A percentile compares a stretch with the other conserved stretches of the same genome.
phyloP scores from a whole-genome alignment of 2,888 invertebrate genomes.

The Sipha maydis region DNA sequence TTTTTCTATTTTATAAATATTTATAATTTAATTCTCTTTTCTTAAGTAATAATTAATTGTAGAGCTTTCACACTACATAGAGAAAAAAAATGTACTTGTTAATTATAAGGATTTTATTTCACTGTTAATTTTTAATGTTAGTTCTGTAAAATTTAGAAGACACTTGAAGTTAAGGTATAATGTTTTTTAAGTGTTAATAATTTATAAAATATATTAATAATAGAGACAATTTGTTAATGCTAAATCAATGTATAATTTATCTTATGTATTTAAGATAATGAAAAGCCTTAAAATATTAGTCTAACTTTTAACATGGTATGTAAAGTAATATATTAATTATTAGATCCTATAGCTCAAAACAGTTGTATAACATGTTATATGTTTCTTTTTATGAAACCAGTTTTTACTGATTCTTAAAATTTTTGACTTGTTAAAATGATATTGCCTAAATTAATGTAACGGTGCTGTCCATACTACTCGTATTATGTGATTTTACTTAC shows the following conservation, averaged over 20 bases:
- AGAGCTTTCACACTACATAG: slow-evolving; percentile 46
- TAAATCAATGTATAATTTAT: slow-evolving; percentile 33
- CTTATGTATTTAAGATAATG: background rate
- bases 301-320: slow-evolving; percentile 28
- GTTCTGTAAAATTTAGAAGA: slow-evolving; percentile 25
- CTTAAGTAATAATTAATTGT: slow-evolving; percentile 40
- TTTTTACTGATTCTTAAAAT: slow-evolving; percentile 44
- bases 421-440: slow-evolving; percentile 50
- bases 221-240: slow-evolving; percentile 29
- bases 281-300: slow-evolving; percentile 27
- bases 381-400: slow-evolving; percentile 52
- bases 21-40: slow-evolving; percentile 38
- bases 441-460: slow-evolving; percentile 55
- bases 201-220: slow-evolving; percentile 27
- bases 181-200: slow-evolving; percentile 25
- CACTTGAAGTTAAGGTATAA: slow-evolving; percentile 32
- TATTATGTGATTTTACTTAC: slow-evolving; percentile 57
- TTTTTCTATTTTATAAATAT: slow-evolving; percentile 33
- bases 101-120: slow-evolving; percentile 50
- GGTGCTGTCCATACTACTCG: slow-evolving; percentile 55
- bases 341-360: slow-evolving; percentile 54
- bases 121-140: slow-evolving; percentile 50
- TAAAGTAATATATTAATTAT: slow-evolving; percentile 27
- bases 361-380: slow-evolving; percentile 37
- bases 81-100: slow-evolving; percentile 37